Conservation (phyloP, 2,888 invertebrate genomes). For the Xylota sylvarum region DNA sequence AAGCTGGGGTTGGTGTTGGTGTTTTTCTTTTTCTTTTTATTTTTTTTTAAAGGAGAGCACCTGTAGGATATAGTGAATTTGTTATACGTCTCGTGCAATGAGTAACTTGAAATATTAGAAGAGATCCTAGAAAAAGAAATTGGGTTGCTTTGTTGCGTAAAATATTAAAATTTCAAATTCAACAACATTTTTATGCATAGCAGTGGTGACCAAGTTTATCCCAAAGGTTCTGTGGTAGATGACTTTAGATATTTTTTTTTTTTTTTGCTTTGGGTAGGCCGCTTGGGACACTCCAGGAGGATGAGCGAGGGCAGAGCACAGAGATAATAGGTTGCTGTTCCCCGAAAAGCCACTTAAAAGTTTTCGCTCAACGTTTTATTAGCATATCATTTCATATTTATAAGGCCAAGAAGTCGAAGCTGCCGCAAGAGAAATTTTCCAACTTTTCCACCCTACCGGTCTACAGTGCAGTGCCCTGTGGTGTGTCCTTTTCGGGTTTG, state of each 20-base stretch:
- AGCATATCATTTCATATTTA: constrained; percentile 77
- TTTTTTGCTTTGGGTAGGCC: constrained; percentile 44
- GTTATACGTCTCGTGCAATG: constrained; percentile 13
- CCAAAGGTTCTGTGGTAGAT: constrained; percentile 69
- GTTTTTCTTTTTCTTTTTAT: constrained; percentile 2
- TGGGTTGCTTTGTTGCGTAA: constrained; percentile 53
- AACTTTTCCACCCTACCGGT: constrained; percentile 50
- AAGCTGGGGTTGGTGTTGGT: constrained; percentile 29
- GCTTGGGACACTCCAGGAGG: constrained; percentile 56
- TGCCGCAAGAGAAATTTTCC: constrained; percentile 66
- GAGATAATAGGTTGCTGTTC: constrained; percentile 73
- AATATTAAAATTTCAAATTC: constrained; percentile 69
- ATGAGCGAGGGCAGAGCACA: constrained; percentile 45
- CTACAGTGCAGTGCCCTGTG: constrained; percentile 42
- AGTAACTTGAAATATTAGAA: not conserved
- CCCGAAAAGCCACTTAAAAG: constrained; percentile 76
- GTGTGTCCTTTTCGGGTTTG: constrained; percentile 67
- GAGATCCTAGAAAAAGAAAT: constrained; percentile 17
- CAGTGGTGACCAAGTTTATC: constrained; percentile 71
- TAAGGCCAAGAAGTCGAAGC: constrained; percentile 71
- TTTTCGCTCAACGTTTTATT: constrained; percentile 76
- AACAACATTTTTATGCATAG: constrained; percentile 70
- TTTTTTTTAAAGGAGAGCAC: constrained; percentile 6
- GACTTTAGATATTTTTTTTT: constrained; percentile 58
- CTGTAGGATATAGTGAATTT: constrained; percentile 12